A percentile compares a stretch with the other conserved stretches of the same genome.
phyloP scores from a whole-genome alignment of 2,113 vertebrate species.

The Coptodon bakossiorum region DNA sequence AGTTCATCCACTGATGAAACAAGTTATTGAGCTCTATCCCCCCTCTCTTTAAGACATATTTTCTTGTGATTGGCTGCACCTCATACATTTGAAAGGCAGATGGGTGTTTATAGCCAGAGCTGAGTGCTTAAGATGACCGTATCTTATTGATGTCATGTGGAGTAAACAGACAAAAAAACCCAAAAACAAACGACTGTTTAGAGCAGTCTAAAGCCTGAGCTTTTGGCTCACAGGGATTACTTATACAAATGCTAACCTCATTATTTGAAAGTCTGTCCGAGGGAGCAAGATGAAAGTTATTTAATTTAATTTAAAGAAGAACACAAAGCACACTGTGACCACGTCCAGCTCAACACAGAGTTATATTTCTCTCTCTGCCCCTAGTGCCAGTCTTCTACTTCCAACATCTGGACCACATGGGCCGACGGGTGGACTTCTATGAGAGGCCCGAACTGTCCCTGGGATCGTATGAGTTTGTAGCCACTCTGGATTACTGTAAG shows the following conservation, averaged over 20 bases:
- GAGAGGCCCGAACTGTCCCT: conserved; percentile 90
- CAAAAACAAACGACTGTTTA: not conserved
- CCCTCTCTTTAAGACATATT: not conserved
- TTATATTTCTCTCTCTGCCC: not conserved
- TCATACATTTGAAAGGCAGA: not conserved
- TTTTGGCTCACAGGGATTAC: not conserved
- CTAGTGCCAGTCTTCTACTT: conserved; percentile 89
- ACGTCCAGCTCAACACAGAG: not conserved
- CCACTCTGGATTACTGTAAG: conserved; percentile 91
- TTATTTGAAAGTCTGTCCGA: not conserved
- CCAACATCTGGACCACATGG: conserved; percentile 93
- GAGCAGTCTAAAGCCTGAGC: not conserved
- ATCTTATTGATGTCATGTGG: not conserved
- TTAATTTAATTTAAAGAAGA: not conserved
- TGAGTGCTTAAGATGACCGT: not conserved
- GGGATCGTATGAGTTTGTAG: conserved; percentile 90
- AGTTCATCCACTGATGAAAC: not conserved
- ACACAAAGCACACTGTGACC: not conserved
- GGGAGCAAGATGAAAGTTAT: not conserved
- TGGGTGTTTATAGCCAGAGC: not conserved
- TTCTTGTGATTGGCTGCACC: not conserved
- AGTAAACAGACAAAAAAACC: rapidly evolving
- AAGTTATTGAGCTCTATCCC: not conserved
- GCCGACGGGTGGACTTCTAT: conserved; percentile 83
- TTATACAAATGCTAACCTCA: not conserved